Evolutionary conservation across 2,797 vertebrate species (phyloP).

Genomic region (Loriculus beryllinus): DNA sequence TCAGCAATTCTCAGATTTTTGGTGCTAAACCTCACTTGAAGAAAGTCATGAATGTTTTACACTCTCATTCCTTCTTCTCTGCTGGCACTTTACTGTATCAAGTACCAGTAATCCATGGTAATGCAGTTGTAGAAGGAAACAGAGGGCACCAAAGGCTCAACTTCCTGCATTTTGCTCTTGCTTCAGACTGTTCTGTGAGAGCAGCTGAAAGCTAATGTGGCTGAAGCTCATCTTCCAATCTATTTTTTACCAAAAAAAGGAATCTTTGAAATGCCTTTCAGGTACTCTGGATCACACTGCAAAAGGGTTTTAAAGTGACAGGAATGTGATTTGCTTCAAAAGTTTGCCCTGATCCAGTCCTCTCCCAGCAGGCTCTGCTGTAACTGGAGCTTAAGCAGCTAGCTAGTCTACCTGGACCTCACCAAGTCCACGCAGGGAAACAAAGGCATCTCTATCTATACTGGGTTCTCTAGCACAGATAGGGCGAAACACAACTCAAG

Average conservation of each 20-base stretch:
- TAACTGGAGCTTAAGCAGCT: background rate
- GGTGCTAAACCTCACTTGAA: background rate
- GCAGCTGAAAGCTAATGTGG: background rate
- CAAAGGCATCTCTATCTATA: background rate
- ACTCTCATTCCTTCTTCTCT: background rate
- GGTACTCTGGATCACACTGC: background rate
- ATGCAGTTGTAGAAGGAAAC: background rate
- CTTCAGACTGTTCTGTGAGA: background rate
- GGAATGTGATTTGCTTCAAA: background rate
- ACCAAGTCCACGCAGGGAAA: background rate
- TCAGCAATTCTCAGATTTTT: background rate
- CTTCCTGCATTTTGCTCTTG: background rate
- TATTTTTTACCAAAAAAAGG: background rate
- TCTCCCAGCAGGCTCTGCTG: background rate
- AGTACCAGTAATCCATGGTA: background rate
- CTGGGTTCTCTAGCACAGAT: background rate
- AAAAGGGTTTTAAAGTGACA: background rate
- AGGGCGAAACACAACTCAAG: background rate
- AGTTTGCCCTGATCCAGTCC: background rate
- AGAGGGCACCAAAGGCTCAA: accelerated
- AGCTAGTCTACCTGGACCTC: background rate
- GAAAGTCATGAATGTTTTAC: background rate
- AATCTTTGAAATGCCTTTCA: background rate
- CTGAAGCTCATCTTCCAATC: background rate
- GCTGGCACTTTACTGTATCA: background rate